phyloP scores from a whole-genome alignment of 2,888 invertebrate genomes.

The Cosmia trapezina region DNA sequence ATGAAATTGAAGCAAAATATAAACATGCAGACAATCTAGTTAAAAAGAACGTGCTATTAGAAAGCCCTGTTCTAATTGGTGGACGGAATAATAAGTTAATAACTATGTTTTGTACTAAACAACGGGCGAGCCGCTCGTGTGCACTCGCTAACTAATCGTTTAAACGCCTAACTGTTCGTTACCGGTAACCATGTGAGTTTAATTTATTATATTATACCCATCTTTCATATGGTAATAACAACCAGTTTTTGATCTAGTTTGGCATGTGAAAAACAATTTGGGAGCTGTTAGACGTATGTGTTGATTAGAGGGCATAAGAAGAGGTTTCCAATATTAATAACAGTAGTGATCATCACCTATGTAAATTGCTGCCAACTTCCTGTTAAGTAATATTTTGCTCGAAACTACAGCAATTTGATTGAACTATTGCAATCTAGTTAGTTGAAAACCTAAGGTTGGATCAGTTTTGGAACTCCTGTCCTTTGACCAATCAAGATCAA shows the following conservation, averaged over 20 bases:
- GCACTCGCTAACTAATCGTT: slow-evolving; percentile 62
- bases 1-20: slow-evolving; percentile 18
- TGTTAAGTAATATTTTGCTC: neutral
- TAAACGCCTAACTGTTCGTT: slow-evolving; percentile 59
- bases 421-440: neutral
- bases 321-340: neutral
- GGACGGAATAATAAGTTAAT: slow-evolving; percentile 47
- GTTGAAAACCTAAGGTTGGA: neutral
- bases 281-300: slow-evolving; percentile 13
- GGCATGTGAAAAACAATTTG: slow-evolving; percentile 45
- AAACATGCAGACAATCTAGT: slow-evolving; percentile 19
- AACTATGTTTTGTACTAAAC: slow-evolving; percentile 53
- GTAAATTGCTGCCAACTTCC: neutral
- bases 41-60: slow-evolving; percentile 44
- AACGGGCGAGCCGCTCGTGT: slow-evolving; percentile 66
- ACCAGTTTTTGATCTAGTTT: slow-evolving; percentile 39
- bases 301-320: slow-evolving; percentile 12
- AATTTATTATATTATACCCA: slow-evolving; percentile 38
- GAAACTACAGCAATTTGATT: neutral
- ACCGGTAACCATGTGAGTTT: slow-evolving; percentile 43
- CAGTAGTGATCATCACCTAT: neutral
- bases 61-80: slow-evolving; percentile 58
- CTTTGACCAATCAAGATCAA: neutral
- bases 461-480: neutral
- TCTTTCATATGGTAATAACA: slow-evolving; percentile 30